Conservation (phyloP, 2,113 vertebrate genomes). For the Pyxicephalus adspersus region DNA sequence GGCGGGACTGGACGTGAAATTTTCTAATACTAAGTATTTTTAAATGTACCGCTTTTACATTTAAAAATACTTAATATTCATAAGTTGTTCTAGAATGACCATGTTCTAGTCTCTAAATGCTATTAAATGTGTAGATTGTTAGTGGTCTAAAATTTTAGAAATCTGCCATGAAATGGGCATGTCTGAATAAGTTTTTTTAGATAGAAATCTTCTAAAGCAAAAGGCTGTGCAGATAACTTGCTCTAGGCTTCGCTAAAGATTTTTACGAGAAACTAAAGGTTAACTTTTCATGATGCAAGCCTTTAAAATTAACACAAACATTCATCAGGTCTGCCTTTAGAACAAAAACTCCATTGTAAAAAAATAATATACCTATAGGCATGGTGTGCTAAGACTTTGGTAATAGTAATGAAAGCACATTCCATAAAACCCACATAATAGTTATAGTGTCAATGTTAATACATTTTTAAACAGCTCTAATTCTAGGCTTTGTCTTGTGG, state of each 20-base stretch:
- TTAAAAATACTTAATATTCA: too few relatives aligned
- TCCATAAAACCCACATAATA: too few relatives aligned
- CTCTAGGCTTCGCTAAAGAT: background rate
- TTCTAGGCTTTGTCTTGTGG: background rate
- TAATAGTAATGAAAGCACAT: background rate
- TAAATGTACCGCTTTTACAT: too few relatives aligned
- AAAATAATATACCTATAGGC: background rate
- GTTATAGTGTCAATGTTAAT: background rate
- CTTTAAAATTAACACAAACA: background rate
- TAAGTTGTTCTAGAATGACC: too few relatives aligned
- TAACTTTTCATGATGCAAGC: background rate
- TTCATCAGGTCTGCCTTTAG: background rate
- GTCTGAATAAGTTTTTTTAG: too few relatives aligned
- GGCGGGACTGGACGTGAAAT: too few relatives aligned
- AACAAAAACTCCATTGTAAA: background rate
- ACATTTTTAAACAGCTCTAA: background rate
- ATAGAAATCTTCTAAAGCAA: background rate
- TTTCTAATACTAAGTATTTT: too few relatives aligned
- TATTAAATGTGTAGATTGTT: too few relatives aligned
- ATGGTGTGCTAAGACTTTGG: background rate
- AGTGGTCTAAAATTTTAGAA: background rate
- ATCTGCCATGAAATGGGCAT: background rate
- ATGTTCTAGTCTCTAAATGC: too few relatives aligned
- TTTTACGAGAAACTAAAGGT: background rate
- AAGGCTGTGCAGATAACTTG: background rate